phyloP scores from a whole-genome alignment of 2,888 invertebrate species.

The Aleiodes leptofemur region DNA sequence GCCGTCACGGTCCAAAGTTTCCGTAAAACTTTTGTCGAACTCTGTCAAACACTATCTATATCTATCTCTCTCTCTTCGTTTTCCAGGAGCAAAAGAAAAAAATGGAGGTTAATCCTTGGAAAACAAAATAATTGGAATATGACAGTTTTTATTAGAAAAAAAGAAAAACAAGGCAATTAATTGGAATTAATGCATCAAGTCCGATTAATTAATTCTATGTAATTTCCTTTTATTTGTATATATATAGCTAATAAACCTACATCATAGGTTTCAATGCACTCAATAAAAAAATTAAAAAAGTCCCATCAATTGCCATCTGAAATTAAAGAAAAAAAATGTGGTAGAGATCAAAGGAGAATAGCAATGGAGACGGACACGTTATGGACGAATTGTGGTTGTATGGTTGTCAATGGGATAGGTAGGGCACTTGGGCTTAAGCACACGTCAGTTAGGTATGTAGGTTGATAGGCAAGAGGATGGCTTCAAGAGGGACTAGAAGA shows the following conservation, averaged over 20 bases:
- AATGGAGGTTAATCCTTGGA: neutral
- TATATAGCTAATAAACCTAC: too few relatives aligned
- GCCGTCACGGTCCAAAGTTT: neutral
- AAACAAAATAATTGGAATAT: neutral
- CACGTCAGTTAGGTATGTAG: conserved; percentile 63
- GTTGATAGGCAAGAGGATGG: conserved; percentile 57
- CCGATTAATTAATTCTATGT: too few relatives aligned
- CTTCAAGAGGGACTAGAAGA: conserved; percentile 27
- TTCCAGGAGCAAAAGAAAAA: too few relatives aligned
- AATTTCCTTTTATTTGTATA: too few relatives aligned
- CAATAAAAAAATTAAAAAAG: too few relatives aligned
- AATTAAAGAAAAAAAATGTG: neutral
- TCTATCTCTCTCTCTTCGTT: too few relatives aligned
- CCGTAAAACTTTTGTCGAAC: neutral
- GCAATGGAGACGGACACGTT: conserved; percentile 10
- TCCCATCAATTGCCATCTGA: neutral
- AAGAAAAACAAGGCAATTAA: neutral
- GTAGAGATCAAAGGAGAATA: conserved; percentile 11
- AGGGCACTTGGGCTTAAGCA: conserved; percentile 63
- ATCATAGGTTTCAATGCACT: too few relatives aligned
- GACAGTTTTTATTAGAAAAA: neutral
- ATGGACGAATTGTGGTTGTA: conserved; percentile 36
- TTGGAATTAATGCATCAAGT: too few relatives aligned
- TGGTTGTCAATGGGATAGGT: conserved; percentile 51
- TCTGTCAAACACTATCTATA: neutral